phyloP scores from a whole-genome alignment of 1,140 invertebrate species.

The Drosophila aff. region DNA sequence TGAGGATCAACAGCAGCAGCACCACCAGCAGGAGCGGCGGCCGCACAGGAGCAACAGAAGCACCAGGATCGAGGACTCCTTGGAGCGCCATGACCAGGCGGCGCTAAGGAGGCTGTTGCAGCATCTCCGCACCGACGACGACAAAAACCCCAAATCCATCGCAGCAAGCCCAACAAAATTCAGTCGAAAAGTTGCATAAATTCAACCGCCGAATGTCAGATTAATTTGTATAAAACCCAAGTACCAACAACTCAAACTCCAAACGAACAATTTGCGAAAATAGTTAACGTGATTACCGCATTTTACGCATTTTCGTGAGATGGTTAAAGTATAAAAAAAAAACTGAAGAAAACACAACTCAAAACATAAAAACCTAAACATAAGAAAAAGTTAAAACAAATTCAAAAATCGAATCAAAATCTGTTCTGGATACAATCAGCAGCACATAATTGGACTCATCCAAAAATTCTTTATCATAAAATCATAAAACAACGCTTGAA shows the following conservation, averaged over 20 bases:
- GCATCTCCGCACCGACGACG: conserved; percentile 41
- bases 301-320: conserved; percentile 56
- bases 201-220: conserved; percentile 79
- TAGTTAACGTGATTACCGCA: conserved; percentile 32
- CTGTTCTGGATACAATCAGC: conserved; percentile 32
- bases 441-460: conserved; percentile 11
- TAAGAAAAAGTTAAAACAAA: conserved; percentile 41
- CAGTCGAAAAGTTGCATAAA: conserved; percentile 55
- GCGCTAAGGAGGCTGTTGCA: conserved; percentile 70
- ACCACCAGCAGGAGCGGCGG: conserved; percentile 49
- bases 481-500: conserved; percentile 5
- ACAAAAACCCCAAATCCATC: conserved; percentile 24
- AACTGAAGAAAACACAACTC: conserved; percentile 41
- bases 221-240: conserved; percentile 70
- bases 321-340: conserved; percentile 65
- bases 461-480: conserved; percentile 11
- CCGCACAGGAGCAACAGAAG: conserved; percentile 53
- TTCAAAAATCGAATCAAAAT: conserved; percentile 26
- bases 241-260: conserved; percentile 35
- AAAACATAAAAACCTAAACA: conserved; percentile 18
- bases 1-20: conserved; percentile 75
- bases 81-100: conserved; percentile 60
- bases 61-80: conserved; percentile 61
- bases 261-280: conserved; percentile 54
- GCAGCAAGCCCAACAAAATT: conserved; percentile 54